A percentile compares a stretch with the other conserved stretches of the same genome.
Evolutionary conservation across 2,888 invertebrate genomes (phyloP).

Genomic region (Mayetiola destructor): DNA sequence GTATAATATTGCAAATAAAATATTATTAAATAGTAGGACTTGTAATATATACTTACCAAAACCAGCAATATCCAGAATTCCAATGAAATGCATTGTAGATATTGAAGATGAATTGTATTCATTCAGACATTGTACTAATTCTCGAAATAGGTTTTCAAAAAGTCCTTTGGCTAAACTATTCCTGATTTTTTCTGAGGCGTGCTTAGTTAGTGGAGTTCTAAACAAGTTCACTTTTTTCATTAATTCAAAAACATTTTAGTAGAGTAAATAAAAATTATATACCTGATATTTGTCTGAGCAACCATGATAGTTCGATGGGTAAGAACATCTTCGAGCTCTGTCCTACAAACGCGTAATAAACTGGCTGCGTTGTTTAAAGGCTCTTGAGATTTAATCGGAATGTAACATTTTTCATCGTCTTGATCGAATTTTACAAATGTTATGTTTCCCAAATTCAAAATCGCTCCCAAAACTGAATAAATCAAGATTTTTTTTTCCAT

Average conservation of each 20-base stretch:
- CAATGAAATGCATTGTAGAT: background rate
- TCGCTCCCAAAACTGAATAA: background rate
- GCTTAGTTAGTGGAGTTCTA: background rate
- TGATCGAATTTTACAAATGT: background rate
- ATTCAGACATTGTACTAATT: background rate
- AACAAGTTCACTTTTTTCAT: background rate
- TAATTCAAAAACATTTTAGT: background rate
- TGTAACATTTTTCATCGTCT: background rate
- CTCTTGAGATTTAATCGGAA: background rate
- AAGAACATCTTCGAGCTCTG: background rate
- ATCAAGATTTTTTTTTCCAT: background rate
- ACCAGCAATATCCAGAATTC: conserved; percentile 7
- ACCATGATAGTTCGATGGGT: background rate
- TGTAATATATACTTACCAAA: background rate
- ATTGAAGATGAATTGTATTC: background rate
- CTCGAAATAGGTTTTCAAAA: background rate
- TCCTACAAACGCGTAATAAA: background rate
- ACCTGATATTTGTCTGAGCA: background rate
- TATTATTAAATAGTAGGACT: background rate
- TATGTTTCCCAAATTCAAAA: conserved; percentile 4
- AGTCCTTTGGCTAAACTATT: background rate
- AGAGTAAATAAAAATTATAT: too few species aligned
- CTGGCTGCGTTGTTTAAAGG: background rate
- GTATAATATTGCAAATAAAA: background rate
- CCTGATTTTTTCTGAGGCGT: background rate